These are phyloP conservation scores for Leuciscus waleckii DNA, from an alignment of 2,797 vertebrate genomes.

Conservation along the genomic window DNA sequence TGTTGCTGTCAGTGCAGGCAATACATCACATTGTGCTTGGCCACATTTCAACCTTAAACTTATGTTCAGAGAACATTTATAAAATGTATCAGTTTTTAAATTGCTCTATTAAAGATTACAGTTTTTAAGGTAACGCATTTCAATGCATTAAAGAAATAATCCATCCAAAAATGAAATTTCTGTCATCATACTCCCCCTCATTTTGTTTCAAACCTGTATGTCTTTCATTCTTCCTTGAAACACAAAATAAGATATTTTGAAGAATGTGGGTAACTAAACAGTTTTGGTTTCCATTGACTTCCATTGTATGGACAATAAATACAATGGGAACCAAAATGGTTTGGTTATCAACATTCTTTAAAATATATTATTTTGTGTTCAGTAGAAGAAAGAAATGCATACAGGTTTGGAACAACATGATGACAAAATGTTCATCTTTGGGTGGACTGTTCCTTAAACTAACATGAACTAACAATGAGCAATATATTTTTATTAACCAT, in stretches of 20 bases:
- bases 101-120: background rate
- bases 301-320: background rate
- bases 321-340: background rate
- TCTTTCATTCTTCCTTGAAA: background rate
- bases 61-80: background rate
- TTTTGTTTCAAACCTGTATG: background rate
- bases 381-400: background rate
- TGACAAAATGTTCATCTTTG: background rate
- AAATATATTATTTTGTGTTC: no score
- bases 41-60: conserved; percentile 8
- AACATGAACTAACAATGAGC: background rate
- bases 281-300: background rate
- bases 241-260: background rate
- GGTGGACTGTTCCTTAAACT: background rate
- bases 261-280: background rate
- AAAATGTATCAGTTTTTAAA: background rate
- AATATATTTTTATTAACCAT: background rate
- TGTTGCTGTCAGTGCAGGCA: background rate
- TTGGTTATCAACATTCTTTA: no score
- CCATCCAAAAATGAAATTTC: background rate
- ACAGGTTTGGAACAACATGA: background rate
- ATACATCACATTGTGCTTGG: conserved; percentile 14
- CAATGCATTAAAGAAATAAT: background rate
- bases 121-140: background rate
- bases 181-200: background rate